These are phyloP conservation scores for Chelonus insularis DNA, from an alignment of 1,140 invertebrate species.

Conservation along the genomic window DNA sequence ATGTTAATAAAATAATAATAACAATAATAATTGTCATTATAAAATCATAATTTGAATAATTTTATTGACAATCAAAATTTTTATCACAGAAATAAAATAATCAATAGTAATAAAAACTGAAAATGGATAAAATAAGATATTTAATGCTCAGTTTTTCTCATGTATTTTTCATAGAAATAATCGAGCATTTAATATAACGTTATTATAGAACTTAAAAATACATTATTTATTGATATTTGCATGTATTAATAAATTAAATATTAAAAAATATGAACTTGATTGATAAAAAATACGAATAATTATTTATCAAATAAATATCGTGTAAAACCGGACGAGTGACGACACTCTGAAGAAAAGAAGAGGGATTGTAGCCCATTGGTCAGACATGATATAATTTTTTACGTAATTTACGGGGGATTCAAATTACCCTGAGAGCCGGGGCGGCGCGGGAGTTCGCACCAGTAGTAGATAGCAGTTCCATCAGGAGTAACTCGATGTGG, in stretches of 20 bases:
- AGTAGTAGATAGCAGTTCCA: slow-evolving; percentile 81
- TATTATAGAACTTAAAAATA: too few relatives aligned
- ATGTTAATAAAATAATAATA: too few relatives aligned
- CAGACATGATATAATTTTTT: slow-evolving; percentile 18
- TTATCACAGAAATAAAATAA: neutral
- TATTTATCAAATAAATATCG: neutral
- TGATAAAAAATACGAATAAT: too few relatives aligned
- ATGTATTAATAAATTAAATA: too few relatives aligned
- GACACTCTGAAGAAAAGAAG: slow-evolving; percentile 13
- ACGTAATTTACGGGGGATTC: slow-evolving; percentile 32
- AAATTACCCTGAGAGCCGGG: slow-evolving; percentile 60
- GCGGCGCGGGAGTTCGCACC: slow-evolving; percentile 70
- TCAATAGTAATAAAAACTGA: neutral
- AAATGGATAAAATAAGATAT: too few relatives aligned
- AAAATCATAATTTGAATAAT: too few relatives aligned
- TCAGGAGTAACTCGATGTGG: slow-evolving; percentile 77
- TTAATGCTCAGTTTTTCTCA: too few relatives aligned
- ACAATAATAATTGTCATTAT: too few relatives aligned
- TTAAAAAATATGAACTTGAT: too few relatives aligned
- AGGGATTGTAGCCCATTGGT: slow-evolving; percentile 25
- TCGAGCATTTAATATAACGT: too few relatives aligned
- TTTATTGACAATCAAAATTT: neutral
- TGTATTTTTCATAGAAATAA: too few relatives aligned
- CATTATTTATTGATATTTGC: too few relatives aligned
- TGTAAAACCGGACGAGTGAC: slow-evolving; percentile 8